Evolutionary conservation across 2,113 vertebrate species (phyloP).

Genomic region (Vanacampus margaritifer): DNA sequence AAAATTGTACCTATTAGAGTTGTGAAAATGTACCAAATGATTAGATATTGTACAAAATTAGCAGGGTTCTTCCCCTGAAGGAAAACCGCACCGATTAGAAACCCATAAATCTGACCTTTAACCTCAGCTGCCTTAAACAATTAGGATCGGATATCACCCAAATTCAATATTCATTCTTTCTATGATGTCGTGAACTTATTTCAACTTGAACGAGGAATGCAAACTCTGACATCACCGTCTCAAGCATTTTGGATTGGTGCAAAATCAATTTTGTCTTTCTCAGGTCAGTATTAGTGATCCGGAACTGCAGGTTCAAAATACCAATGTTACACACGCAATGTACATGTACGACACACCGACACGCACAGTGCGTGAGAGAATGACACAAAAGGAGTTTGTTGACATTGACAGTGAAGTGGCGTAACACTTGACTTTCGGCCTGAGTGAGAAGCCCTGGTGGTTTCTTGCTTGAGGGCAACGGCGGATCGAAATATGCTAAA

Average conservation of each 20-base stretch:
- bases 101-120: not conserved
- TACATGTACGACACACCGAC: constrained; percentile 15
- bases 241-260: not conserved
- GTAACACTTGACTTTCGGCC: constrained; percentile 13
- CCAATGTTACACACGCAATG: constrained; percentile 22
- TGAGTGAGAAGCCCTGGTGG: constrained; percentile 26
- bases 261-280: not conserved
- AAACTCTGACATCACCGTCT: not conserved
- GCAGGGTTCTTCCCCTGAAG: not conserved
- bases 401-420: constrained; percentile 23
- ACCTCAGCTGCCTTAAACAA: too few relatives aligned
- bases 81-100: not conserved
- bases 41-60: not conserved
- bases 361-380: constrained; percentile 25
- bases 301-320: constrained; percentile 9
- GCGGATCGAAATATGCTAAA: constrained; percentile 29
- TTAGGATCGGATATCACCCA: too few relatives aligned
- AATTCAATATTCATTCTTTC: not conserved
- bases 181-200: not conserved
- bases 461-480: constrained; percentile 2
- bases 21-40: not conserved
- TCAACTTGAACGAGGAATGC: not conserved
- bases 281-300: not conserved
- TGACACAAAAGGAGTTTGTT: constrained; percentile 32
- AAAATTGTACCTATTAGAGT: not conserved